Base-by-base conservation (phyloP, 2,797 vertebrate genomes). In the Salarias fasciatus region DNA sequence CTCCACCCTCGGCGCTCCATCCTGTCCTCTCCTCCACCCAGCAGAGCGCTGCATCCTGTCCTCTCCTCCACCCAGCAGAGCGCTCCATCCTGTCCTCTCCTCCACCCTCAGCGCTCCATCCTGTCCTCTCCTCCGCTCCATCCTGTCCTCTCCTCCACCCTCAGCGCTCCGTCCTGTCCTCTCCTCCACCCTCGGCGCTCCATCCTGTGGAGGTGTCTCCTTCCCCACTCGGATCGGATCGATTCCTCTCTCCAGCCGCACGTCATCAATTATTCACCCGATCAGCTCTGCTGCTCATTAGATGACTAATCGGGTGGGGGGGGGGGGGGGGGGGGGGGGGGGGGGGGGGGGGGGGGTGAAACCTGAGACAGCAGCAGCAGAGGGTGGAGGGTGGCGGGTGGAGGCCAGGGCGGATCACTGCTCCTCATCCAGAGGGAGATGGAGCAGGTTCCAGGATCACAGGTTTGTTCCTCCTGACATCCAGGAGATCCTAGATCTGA, bases 251-350 rank as follows among this genome's bases (percentile, higher is more conserved):
- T 86, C 84, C 69, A 84, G 73, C 86, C 76, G 46, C 74, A 67
- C 28, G 0, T 53, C 84, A 92, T 92, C 82, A 90, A 92, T 92
- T 89, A 92, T 92, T 92, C 73, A 92, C 86, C 80, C 74, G 83
- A 90, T 89, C 87, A 64, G 85, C 55, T 73, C 86, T 86, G 85
- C 84, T 83, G 80, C 84, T 91, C 89, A 84, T 92, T 92, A 92
- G 86, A 87, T 86, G 87, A 86, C 83, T 92, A 88, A 92, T 90
- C 85, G 80, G 69, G 77, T 78, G 62, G 85, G 79, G 77, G 53
- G 80, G 72, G 82, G 76, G 80, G 83, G 71, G 72, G 69, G n/a
- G 44, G 80, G 74, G 29, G 15, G 53, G 85, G 77, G 53, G 80
- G 72, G 82, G 76, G 80, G 83, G 71, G 72, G 69, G n/a, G 44